Evolutionary conservation across 2,888 invertebrate species (phyloP).

Genomic region (Sinotaia quadrata): DNA sequence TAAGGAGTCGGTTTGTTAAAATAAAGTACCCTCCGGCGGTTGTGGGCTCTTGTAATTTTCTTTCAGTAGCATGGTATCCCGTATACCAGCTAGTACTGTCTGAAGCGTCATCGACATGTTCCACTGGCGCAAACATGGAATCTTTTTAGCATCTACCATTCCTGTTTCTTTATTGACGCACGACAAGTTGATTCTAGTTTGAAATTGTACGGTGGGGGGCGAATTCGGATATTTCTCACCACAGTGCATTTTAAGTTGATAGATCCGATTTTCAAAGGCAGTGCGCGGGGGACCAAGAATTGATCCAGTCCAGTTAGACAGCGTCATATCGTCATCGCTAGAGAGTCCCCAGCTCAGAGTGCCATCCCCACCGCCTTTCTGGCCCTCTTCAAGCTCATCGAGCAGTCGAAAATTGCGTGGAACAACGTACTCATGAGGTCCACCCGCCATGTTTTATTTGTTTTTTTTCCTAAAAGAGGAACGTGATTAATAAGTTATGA

Average conservation of each 20-base stretch:
- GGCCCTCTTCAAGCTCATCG: slow-evolving; percentile 98
- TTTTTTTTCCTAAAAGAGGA: too few species aligned
- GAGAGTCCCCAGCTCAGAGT: slow-evolving; percentile 99
- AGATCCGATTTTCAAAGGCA: slow-evolving; percentile 98
- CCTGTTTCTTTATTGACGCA: slow-evolving; percentile 96
- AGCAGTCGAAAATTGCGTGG: slow-evolving; percentile 98
- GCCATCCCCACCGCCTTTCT: slow-evolving; percentile 98
- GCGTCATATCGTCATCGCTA: slow-evolving; percentile 98
- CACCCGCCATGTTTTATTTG: slow-evolving; percentile 4
- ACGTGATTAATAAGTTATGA: too few species aligned
- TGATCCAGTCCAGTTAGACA: slow-evolving; percentile 97
- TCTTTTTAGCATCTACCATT: slow-evolving; percentile 71
- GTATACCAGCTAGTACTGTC: slow-evolving; percentile 90
- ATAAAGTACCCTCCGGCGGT: slow-evolving; percentile 98
- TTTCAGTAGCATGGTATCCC: slow-evolving; percentile 96
- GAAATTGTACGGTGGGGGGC: slow-evolving; percentile 94
- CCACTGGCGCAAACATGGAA: slow-evolving; percentile 30
- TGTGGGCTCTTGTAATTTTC: slow-evolving; percentile 96
- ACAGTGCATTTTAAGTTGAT: slow-evolving; percentile 90
- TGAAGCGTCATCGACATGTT: slow-evolving; percentile 69
- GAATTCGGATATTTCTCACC: slow-evolving; percentile 97
- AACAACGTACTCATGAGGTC: slow-evolving; percentile 74
- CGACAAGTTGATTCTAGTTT: slow-evolving; percentile 98
- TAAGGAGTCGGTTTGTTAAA: too few species aligned
- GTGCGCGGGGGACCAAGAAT: slow-evolving; percentile 99